Conservation (phyloP, 2,888 invertebrate genomes). For the Eupeodes luniger region DNA sequence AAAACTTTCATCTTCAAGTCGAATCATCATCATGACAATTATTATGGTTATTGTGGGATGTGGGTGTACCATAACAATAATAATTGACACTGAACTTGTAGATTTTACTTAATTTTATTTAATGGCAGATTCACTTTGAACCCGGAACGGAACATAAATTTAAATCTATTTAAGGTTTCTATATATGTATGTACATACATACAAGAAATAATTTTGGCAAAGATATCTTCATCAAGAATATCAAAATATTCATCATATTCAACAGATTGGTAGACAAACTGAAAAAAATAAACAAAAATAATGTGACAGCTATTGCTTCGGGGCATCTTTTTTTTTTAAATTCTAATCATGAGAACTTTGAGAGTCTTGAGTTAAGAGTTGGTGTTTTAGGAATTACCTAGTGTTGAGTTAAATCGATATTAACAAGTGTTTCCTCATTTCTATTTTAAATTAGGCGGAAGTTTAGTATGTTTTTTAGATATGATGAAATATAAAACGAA, state of each 20-base stretch:
- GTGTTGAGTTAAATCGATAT: neutral
- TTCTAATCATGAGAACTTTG: slow-evolving; percentile 39
- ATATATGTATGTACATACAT: no score
- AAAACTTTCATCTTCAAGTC: slow-evolving; percentile 42
- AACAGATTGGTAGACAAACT: neutral
- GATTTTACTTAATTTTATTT: slow-evolving; percentile 27
- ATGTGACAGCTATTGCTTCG: slow-evolving; percentile 33
- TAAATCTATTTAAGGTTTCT: slow-evolving; percentile 36
- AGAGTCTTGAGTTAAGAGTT: slow-evolving; percentile 16
- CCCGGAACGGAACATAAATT: slow-evolving; percentile 61
- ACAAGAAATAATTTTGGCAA: neutral
- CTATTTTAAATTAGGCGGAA: slow-evolving; percentile 55
- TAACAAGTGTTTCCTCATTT: slow-evolving; percentile 63
- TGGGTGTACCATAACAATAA: slow-evolving; percentile 5
- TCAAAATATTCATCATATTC: neutral
- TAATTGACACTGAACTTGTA: slow-evolving; percentile 67
- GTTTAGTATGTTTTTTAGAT: neutral
- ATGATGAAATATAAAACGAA: no score
- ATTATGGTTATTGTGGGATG: neutral
- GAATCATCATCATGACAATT: slow-evolving; percentile 15
- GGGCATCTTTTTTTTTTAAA: slow-evolving; percentile 25
- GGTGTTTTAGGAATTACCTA: neutral
- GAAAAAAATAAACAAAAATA: neutral
- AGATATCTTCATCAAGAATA: slow-evolving; percentile 10
- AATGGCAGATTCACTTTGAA: neutral